Evolutionary conservation across 2,113 vertebrate species (phyloP).

Genomic region (Dasyprocta punctata): DNA sequence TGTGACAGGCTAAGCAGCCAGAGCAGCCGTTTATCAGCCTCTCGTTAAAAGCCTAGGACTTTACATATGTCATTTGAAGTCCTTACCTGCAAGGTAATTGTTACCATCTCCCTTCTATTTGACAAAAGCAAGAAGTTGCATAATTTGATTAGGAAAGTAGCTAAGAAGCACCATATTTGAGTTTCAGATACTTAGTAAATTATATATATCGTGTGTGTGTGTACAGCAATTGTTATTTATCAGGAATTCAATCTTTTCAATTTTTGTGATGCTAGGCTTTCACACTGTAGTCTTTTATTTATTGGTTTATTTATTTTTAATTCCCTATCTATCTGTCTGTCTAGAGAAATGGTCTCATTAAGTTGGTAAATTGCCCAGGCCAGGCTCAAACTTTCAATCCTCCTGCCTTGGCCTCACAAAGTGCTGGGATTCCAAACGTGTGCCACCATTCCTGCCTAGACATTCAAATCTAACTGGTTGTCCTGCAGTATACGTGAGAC

Average conservation of each 20-base stretch:
- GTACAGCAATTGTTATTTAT: neutral
- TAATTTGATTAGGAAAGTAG: neutral
- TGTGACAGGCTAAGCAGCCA: neutral
- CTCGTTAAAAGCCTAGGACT: neutral
- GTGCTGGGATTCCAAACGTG: neutral
- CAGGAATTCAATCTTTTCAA: neutral
- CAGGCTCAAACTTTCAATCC: neutral
- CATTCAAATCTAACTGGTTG: neutral
- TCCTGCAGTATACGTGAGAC: neutral
- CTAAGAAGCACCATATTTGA: conserved; percentile 6
- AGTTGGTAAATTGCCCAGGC: neutral
- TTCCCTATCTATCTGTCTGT: neutral
- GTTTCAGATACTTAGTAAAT: neutral
- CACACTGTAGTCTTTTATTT: neutral
- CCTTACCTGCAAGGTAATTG: neutral
- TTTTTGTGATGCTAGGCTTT: neutral
- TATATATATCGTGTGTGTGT: neutral
- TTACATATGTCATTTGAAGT: neutral
- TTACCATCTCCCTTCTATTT: neutral
- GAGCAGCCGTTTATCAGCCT: neutral
- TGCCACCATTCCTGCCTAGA: no score
- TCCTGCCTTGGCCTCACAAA: neutral
- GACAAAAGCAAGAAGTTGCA: neutral
- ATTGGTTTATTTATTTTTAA: neutral
- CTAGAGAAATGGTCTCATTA: neutral